Conservation (phyloP, 2,113 vertebrate species). For the Agelaius phoeniceus region DNA sequence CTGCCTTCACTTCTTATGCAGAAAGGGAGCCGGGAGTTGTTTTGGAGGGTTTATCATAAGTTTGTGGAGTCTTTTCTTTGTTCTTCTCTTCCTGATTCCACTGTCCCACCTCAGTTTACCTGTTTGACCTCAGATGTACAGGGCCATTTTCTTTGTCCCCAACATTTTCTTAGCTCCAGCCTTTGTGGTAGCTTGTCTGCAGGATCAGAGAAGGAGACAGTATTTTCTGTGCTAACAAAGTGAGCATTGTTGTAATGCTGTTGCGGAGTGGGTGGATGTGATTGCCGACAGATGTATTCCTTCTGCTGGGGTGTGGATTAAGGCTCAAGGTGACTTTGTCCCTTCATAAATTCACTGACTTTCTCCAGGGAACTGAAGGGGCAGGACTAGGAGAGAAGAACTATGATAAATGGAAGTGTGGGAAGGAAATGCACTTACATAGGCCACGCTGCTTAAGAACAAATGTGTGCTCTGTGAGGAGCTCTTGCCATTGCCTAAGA, state of each 20-base stretch:
- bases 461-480: not conserved
- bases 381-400: constrained; percentile 4
- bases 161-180: not conserved
- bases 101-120: not conserved
- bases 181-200: not conserved
- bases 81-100: not conserved
- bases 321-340: constrained; percentile 61
- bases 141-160: not conserved
- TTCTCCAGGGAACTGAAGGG: not conserved
- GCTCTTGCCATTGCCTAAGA: not conserved
- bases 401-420: not conserved
- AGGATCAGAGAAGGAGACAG: not conserved
- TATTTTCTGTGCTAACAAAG: constrained; percentile 35
- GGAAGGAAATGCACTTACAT: not conserved
- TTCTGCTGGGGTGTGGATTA: constrained; percentile 51
- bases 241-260: constrained; percentile 51
- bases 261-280: constrained; percentile 40
- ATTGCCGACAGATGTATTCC: constrained; percentile 30
- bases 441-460: not conserved
- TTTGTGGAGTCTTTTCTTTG: not conserved
- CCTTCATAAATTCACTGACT: constrained; percentile 29
- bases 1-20: not conserved
- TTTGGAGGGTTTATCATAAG: not conserved
- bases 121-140: not conserved
- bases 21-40: not conserved